Conservation (phyloP, 30 jellyfish, hydroid and myxozoan genomes). For the Morbakka virulenta region DNA sequence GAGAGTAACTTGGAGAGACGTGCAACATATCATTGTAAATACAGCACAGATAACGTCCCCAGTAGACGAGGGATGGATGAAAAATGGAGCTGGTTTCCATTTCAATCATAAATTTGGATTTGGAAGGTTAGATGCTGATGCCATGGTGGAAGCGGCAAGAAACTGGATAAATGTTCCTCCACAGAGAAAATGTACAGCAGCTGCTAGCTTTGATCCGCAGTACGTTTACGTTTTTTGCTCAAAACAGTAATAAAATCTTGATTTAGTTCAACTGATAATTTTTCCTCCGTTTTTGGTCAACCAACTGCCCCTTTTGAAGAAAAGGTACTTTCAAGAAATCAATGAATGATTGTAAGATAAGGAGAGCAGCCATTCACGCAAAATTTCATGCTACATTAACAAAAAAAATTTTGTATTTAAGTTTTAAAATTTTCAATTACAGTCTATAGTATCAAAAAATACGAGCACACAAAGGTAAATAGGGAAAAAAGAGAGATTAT, state of each 20-base stretch:
- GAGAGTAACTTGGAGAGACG: slow-evolving; percentile 85
- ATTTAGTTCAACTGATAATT: not conserved
- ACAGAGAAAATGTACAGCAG: slow-evolving; percentile 90
- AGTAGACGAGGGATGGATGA: slow-evolving; percentile 98
- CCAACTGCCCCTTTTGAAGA: too few relatives aligned
- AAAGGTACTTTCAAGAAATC: not conserved
- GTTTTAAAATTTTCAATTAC: too few relatives aligned
- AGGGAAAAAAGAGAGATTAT: too few relatives aligned
- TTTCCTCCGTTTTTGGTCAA: too few relatives aligned
- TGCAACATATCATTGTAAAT: slow-evolving; percentile 87
- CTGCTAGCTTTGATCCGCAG: slow-evolving; percentile 81
- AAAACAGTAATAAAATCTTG: not conserved
- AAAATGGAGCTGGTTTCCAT: slow-evolving; percentile 98
- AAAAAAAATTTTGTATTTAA: too few relatives aligned
- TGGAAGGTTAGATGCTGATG: slow-evolving; percentile 97
- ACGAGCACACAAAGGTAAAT: too few relatives aligned
- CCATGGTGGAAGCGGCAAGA: slow-evolving; percentile 89
- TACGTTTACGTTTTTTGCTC: slow-evolving; percentile 13
- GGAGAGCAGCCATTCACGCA: too few relatives aligned
- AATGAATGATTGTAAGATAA: not conserved
- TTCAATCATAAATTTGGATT: slow-evolving; percentile 98
- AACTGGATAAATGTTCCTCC: slow-evolving; percentile 80
- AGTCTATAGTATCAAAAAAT: too few relatives aligned
- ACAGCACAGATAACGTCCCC: slow-evolving; percentile 98
- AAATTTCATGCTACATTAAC: too few relatives aligned